A percentile compares a stretch with the other conserved stretches of the same genome.
Evolutionary conservation across 1,140 invertebrate genomes (phyloP).

Genomic region (Cydia strobilella): DNA sequence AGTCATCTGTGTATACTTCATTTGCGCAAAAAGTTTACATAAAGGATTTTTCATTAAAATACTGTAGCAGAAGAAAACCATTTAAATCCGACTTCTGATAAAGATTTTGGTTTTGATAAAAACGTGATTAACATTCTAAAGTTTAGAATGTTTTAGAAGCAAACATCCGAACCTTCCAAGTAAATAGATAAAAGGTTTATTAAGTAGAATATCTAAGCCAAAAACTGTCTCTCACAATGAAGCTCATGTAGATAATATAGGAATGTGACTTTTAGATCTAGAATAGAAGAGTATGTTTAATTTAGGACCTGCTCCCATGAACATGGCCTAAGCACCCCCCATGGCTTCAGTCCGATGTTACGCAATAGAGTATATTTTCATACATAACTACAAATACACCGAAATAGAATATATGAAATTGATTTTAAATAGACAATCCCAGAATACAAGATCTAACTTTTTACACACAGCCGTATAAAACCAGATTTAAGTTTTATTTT

Average conservation of each 20-base stretch:
- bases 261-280: background rate
- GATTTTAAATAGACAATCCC: slow-evolving; percentile 73
- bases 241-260: background rate
- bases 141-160: too few species aligned
- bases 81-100: too few species aligned
- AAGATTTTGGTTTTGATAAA: too few species aligned
- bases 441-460: slow-evolving; percentile 80
- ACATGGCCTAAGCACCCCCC: slow-evolving; percentile 36
- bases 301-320: background rate
- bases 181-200: too few species aligned
- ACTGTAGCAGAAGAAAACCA: too few species aligned
- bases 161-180: too few species aligned
- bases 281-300: background rate
- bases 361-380: slow-evolving; percentile 77
- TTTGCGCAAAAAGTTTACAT: too few species aligned
- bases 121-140: too few species aligned
- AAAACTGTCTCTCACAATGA: background rate
- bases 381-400: slow-evolving; percentile 68
- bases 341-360: slow-evolving; percentile 63
- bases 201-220: too few species aligned
- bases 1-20: too few species aligned
- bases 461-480: slow-evolving; percentile 72
- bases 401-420: slow-evolving; percentile 77
- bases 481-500: slow-evolving; percentile 59
- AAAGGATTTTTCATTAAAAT: too few species aligned